Evolutionary conservation across 2,797 vertebrate genomes (phyloP), one percentile per base, ranked within the genome.

Genomic region (Hydrophis major): DNA sequence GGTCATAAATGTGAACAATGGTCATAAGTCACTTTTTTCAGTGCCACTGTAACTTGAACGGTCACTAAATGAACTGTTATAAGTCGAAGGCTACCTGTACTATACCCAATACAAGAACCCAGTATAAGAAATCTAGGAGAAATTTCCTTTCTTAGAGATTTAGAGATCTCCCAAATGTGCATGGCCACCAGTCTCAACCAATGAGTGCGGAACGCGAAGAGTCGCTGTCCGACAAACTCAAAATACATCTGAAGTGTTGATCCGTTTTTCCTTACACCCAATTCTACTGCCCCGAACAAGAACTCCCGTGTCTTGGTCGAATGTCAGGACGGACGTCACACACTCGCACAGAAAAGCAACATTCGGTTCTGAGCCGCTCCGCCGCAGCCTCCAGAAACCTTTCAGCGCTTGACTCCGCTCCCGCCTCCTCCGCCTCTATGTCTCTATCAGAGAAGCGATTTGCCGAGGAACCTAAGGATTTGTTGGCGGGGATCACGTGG

Each of bases 381-480:
- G 74, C 37, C 37, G 20, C 37, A 5, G 20, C 74, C 7, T 4
- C 6, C 37, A 12, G 20, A 47, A 47, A 83, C 0, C 0, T 28
- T 4, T 1, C 1, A 0, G 7, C 89, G 55, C 60, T 89, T 92
- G 18, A 1, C 1, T 1, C 56, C 63, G 2, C 0, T 25, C 63
- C 32, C 27, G 2, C 57, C n/a, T 22, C 32, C 56, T 25, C n/a
- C 59, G 42, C 1, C 47, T 42, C 27, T 1, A 2, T 0, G 27
- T 13, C 4, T 1, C 86, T 42, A 88, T 93, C 47, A 88, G 25
- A 89, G 50, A 2, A 92, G 92, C 88, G 92, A 89, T 69, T 90
- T 16, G 25, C n/a, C 0, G 14, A 0, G 10, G 2, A n/a, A 4
- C 86, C 10, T 0, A 14, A 0, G 0, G 90, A 95, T 94, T 95